Evolutionary conservation across 2,888 invertebrate species (phyloP), one percentile per base, ranked within the genome.

Genomic region (Pseudanteris insignis): DNA sequence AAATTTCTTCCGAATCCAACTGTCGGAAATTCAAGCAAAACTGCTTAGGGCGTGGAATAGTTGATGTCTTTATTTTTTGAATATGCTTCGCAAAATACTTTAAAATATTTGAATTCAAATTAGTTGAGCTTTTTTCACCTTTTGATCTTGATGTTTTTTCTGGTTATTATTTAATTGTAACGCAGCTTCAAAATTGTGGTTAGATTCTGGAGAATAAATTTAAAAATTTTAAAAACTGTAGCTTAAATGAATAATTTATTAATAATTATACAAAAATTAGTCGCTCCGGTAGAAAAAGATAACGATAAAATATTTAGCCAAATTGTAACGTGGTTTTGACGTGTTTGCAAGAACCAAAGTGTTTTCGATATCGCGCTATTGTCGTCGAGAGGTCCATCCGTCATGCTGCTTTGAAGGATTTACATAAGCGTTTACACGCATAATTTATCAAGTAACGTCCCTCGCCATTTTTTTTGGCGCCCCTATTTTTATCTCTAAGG

Each of bases 391-490:
- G 58, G 18, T 41, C 38, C 64, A 64, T 64, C 61, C 54, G 60
- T 63, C 60, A 65, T 58, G 46, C 55, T 36, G 47, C 47, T 57
- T 29, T 54, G 66, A 72, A 67, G 59, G 67, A 75, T 76, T 72
- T 76, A 26, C 73, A 73, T 75, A 71, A 68, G 65, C 67, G 69
- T 74, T 76, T 73, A 67, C 70, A 69, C 70, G 75, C 71, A 69
- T 71, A 70, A 73, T 74, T 76, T 70, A 72, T 72, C 70, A 64
- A 57, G 13, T 14, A 29, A 29, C 37, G 53, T 44, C 59, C 55
- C 41, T 57, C 36, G 55, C 54, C 48, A 62, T 48, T 50, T 60
- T 60, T 58, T 32, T 51, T n/a, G n/a, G n/a, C 18, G 18, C 6
- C 26, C 26, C 26, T 26, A n/a, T 26, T n/a, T 51, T 55, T 61